A percentile compares a stretch with the other conserved stretches of the same genome.
Conservation (phyloP, 2,888 invertebrate genomes). For the Cacoxenus indagator region DNA sequence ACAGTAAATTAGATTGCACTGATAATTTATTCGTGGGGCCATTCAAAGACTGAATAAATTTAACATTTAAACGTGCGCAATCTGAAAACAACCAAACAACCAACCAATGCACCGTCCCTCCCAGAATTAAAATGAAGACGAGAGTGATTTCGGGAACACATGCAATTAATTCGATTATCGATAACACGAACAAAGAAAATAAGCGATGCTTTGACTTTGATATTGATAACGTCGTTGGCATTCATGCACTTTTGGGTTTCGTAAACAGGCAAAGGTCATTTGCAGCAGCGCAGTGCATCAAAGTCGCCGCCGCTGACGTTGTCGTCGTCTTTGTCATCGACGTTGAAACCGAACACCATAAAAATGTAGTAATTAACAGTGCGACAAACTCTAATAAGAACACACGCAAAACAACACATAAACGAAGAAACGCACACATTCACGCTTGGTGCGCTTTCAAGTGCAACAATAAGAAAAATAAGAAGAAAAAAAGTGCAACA, state of each 20-base stretch:
- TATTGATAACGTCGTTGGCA: background rate
- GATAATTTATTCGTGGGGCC: too few relatives aligned
- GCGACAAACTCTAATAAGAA: conserved; percentile 2
- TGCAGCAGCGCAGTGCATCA: background rate
- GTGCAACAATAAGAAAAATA: background rate
- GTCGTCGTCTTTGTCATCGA: background rate
- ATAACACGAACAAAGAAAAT: too few relatives aligned
- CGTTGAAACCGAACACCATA: background rate
- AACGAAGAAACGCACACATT: background rate
- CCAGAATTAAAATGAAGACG: too few relatives aligned
- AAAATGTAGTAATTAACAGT: background rate
- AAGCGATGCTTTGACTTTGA: background rate
- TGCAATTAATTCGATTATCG: too few relatives aligned
- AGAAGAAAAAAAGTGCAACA: too few relatives aligned
- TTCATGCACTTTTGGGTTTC: background rate
- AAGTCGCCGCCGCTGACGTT: background rate
- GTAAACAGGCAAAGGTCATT: background rate
- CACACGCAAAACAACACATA: background rate
- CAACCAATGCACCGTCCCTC: too few relatives aligned
- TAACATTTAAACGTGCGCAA: too few relatives aligned
- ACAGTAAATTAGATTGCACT: too few relatives aligned
- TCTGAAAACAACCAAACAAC: too few relatives aligned
- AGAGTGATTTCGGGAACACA: too few relatives aligned
- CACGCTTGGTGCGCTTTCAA: conserved; percentile 15
- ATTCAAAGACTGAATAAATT: too few relatives aligned